Evolutionary conservation across 1,140 invertebrate genomes (phyloP), one percentile per base, ranked within the genome.

Genomic region (Ceratina japonica): DNA sequence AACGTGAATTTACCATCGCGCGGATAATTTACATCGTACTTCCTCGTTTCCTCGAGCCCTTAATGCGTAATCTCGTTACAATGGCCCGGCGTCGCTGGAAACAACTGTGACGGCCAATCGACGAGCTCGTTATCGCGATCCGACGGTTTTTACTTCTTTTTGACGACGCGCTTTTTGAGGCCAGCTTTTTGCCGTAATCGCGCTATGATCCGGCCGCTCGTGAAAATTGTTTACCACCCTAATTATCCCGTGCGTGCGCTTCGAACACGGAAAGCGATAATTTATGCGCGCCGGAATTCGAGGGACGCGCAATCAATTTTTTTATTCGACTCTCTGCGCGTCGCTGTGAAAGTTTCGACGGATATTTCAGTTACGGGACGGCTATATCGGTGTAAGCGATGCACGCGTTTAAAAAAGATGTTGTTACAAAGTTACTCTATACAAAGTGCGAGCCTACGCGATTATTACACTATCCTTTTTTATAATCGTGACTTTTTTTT

Each of bases 41-140:
- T 86, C 85, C 85, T 86, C 78, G 85, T 86, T 86, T 86, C 72
- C 69, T 10, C 76, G 82, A 86, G 78, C 85, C 75, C 80, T 86
- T 85, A 85, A 86, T 63, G 80, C 76, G 77, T 78, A 83, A 75
- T 85, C 85, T 70, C 75, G 68, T 85, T 86, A 76, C 80, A 82
- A 85, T 70, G 83, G 64, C 22, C 59, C 4, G 52, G 52, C 54
- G 49, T 27, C 58, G 64, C 22, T 62, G 10, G 15, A 59, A 54
- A 61, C 58, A 65, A 62, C 56, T 72, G 44, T 15, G 7, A 65
- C 58, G 72, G 37, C 20, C 51, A 74, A 74, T 58, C 51, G 51
- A 58, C 58, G n/a, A 20, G 61, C 58, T 71, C 71, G 64, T 83
- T 79, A 83, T 61, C 61, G 54, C 58, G n/a, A n/a, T 49, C 54